phyloP scores from a whole-genome alignment of 2,797 vertebrate species.

The Gymnopithys bicolor region DNA sequence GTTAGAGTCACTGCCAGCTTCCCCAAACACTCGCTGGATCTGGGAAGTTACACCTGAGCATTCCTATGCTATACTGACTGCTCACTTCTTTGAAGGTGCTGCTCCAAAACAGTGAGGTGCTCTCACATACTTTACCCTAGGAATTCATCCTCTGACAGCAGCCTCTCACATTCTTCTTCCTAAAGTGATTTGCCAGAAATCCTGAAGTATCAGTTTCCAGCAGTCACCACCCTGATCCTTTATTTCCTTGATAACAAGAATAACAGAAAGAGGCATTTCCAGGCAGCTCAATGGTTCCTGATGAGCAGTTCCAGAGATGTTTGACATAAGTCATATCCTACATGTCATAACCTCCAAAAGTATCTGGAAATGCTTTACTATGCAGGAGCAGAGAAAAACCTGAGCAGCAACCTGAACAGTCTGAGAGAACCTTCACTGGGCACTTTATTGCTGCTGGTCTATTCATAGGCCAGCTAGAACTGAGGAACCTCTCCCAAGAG shows the following conservation, averaged over 20 bases:
- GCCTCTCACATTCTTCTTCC: not conserved
- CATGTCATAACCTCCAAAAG: not conserved
- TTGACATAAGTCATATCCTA: not conserved
- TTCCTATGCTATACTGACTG: rapidly evolving
- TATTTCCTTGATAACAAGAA: not conserved
- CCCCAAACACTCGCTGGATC: not conserved
- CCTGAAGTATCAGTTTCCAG: not conserved
- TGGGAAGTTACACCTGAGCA: not conserved
- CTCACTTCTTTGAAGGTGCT: not conserved
- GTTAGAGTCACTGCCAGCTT: not conserved
- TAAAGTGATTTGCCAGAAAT: not conserved
- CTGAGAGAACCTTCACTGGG: not conserved
- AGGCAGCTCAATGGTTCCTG: not conserved
- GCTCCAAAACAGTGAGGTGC: not conserved
- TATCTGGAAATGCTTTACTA: not conserved
- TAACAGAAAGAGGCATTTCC: not conserved
- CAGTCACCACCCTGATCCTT: not conserved
- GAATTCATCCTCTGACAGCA: not conserved
- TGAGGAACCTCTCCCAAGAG: not conserved
- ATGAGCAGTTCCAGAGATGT: not conserved
- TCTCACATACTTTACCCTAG: not conserved
- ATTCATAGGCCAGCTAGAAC: not conserved
- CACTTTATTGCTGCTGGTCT: not conserved
- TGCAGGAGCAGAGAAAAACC: not conserved
- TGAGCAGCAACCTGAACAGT: not conserved